These are phyloP conservation scores for Pollenia amentaria DNA, from an alignment of 2,888 invertebrate genomes.

Conservation along the genomic window DNA sequence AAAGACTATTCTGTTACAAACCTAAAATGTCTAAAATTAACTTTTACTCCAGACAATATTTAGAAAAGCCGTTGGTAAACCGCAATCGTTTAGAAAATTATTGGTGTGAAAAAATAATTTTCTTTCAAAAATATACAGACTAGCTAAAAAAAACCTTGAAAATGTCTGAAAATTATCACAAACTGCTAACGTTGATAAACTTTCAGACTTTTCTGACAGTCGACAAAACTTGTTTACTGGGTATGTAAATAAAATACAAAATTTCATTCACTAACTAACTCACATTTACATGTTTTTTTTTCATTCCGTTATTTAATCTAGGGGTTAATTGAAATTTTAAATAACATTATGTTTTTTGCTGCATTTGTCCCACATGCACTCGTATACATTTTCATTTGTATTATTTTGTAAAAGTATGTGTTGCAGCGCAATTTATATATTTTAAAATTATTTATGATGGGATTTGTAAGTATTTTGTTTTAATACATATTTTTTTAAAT, in stretches of 20 bases:
- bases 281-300: neutral
- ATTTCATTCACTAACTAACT: neutral
- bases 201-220: no score
- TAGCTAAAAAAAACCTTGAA: no score
- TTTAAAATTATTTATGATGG: constrained; percentile 34
- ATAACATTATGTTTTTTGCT: constrained; percentile 31
- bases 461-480: constrained; percentile 21
- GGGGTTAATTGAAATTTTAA: constrained; percentile 36
- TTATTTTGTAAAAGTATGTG: neutral
- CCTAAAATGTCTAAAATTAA: no score
- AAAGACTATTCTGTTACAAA: no score
- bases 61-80: no score
- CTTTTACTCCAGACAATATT: no score
- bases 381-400: neutral
- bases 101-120: no score
- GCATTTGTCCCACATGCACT: neutral
- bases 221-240: no score
- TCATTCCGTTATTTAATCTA: neutral
- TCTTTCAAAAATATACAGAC: no score
- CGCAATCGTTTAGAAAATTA: no score
- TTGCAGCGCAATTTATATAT: constrained; percentile 15
- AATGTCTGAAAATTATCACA: no score
- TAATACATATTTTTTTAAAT: neutral
- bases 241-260: neutral
- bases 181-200: no score